These are phyloP conservation scores for Poeciliopsis presidionis DNA, from an alignment of 2,797 vertebrate genomes.

Conservation along the genomic window DNA sequence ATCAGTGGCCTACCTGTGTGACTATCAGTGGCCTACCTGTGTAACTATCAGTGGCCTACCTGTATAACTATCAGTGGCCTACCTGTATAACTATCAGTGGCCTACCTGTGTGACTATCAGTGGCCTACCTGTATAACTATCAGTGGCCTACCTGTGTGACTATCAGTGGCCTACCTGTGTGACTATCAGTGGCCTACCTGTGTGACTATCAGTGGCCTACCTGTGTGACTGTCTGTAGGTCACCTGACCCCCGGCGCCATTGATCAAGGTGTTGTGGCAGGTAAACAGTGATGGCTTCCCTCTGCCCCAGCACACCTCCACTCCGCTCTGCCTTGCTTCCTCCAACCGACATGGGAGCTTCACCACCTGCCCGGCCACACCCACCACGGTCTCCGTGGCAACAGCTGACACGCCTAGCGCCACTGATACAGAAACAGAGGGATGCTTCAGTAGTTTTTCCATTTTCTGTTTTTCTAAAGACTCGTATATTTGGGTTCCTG, in stretches of 20 bases:
- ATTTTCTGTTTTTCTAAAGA: background rate
- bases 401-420: background rate
- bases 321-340: background rate
- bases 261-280: conserved; percentile 74
- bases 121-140: conserved; percentile 68
- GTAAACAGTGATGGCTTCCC: conserved; percentile 59
- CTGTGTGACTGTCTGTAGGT: conserved; percentile 59
- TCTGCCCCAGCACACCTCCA: conserved; percentile 85
- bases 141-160: conserved; percentile 68
- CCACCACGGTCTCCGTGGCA: conserved; percentile 44
- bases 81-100: conserved; percentile 26
- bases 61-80: conserved; percentile 45
- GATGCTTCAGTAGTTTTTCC: background rate
- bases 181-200: conserved; percentile 48
- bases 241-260: conserved; percentile 61
- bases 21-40: conserved; percentile 75
- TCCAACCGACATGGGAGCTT: conserved; percentile 77
- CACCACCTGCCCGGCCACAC: conserved; percentile 68
- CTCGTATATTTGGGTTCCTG: background rate
- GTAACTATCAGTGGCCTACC: conserved; percentile 62
- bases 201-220: conserved; percentile 51
- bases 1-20: conserved; percentile 67
- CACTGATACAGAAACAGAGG: background rate
- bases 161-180: conserved; percentile 66
- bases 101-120: conserved; percentile 68